Evolutionary conservation across 2,797 vertebrate species (phyloP).

Genomic region (Hyperoplus lanceolatus): DNA sequence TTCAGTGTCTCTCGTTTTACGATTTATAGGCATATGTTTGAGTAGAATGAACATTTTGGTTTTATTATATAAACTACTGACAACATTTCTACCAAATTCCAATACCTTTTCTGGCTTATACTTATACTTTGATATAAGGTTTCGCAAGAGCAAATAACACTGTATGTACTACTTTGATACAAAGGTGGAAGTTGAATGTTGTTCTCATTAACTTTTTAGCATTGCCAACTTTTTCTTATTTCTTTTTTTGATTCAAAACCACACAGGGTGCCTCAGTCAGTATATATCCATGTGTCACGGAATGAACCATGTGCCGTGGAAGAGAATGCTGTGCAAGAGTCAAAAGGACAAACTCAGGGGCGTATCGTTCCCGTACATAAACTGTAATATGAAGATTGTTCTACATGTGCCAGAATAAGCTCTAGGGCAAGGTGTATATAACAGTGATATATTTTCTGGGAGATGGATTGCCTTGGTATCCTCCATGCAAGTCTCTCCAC

Average conservation of each 20-base stretch:
- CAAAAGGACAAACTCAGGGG: slow-evolving; percentile 69
- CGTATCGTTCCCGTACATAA: slow-evolving; percentile 54
- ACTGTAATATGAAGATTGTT: slow-evolving; percentile 89
- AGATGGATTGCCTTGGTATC: slow-evolving; percentile 87
- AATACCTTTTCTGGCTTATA: no score
- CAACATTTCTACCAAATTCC: no score
- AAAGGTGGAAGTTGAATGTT: not conserved
- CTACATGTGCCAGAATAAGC: slow-evolving; percentile 70
- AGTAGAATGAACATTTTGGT: no score
- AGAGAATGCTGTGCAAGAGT: slow-evolving; percentile 45
- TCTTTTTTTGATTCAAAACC: not conserved
- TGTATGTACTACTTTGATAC: not conserved
- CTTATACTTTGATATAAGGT: not conserved
- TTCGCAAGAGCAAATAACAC: not conserved
- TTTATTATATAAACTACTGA: no score
- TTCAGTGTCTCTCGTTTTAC: no score
- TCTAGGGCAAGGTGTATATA: slow-evolving; percentile 82
- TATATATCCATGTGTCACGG: not conserved
- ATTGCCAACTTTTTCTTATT: not conserved
- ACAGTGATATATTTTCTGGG: slow-evolving; percentile 89
- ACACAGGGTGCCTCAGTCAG: slow-evolving; percentile 1
- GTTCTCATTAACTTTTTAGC: not conserved
- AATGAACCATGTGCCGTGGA: slow-evolving; percentile 2
- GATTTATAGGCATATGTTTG: no score
- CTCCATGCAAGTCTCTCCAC: slow-evolving; percentile 70